These are phyloP conservation scores for Zygothrica quintamaculata DNA, from an alignment of 2,888 invertebrate species.

Conservation along the genomic window DNA sequence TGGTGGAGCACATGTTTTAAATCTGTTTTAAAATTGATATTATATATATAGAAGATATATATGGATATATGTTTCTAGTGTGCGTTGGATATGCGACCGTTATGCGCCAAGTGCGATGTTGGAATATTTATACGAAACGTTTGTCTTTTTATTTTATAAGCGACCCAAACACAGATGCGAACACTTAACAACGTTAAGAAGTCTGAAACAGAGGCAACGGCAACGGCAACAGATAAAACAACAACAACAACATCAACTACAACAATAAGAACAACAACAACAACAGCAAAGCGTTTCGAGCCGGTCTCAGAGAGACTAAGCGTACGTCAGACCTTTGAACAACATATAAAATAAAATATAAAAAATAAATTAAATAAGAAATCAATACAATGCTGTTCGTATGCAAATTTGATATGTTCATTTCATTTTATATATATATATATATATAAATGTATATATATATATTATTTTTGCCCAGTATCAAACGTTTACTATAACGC, in stretches of 20 bases:
- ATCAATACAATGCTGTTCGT: conserved; percentile 27
- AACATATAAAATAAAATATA: conserved; percentile 11
- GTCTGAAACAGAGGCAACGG: conserved; percentile 42
- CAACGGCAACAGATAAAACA: conserved; percentile 30
- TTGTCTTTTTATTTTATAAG: conserved; percentile 76
- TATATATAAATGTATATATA: too few species aligned
- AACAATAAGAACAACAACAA: conserved; percentile 27
- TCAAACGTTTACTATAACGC: background rate
- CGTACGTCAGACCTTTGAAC: conserved; percentile 29
- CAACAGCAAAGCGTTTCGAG: conserved; percentile 42
- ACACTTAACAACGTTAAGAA: conserved; percentile 70
- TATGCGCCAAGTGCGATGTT: conserved; percentile 53
- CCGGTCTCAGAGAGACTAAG: conserved; percentile 59
- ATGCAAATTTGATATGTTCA: background rate
- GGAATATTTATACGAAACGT: conserved; percentile 69
- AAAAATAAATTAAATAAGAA: conserved; percentile 31
- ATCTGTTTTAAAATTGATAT: conserved; percentile 18
- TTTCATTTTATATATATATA: conserved; percentile 24
- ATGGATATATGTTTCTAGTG: background rate
- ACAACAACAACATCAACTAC: conserved; percentile 4
- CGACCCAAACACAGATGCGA: conserved; percentile 71
- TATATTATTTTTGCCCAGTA: too few species aligned
- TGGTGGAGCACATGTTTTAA: conserved; percentile 58
- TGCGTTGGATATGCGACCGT: conserved; percentile 49
- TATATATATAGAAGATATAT: conserved; percentile 12